These are phyloP conservation scores for Typhlichthys subterraneus DNA, from an alignment of 2,797 vertebrate genomes.

Conservation along the genomic window DNA sequence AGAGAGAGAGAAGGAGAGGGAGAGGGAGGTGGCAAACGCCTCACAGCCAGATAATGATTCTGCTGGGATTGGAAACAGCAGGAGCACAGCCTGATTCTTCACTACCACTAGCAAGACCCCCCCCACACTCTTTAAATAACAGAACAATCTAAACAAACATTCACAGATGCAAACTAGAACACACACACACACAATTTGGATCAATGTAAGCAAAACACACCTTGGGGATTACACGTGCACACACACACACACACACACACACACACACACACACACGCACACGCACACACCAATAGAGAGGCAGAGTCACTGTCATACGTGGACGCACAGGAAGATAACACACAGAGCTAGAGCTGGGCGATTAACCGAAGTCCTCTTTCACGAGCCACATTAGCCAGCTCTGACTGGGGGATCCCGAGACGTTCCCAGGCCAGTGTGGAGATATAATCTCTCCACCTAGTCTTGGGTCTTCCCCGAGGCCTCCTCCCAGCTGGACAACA, in stretches of 20 bases:
- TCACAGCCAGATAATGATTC: slow-evolving; percentile 28
- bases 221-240: no score
- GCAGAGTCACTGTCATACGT: no score
- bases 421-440: no score
- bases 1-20: not conserved
- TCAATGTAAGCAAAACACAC: not conserved
- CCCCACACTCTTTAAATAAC: not conserved
- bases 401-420: no score
- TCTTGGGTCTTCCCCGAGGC: no score
- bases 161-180: not conserved
- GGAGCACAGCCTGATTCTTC: not conserved
- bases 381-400: no score
- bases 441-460: no score
- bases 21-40: slow-evolving; percentile 26
- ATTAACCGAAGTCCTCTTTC: no score
- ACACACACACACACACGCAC: not conserved
- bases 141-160: not conserved
- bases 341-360: no score
- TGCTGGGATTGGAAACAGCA: slow-evolving; percentile 28
- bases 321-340: no score
- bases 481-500: no score
- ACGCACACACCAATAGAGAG: not conserved
- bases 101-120: not conserved
- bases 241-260: not conserved
- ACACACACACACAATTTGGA: not conserved